Base-by-base conservation (phyloP, 2,797 vertebrate species). In the Hyperoplus immaculatus region DNA sequence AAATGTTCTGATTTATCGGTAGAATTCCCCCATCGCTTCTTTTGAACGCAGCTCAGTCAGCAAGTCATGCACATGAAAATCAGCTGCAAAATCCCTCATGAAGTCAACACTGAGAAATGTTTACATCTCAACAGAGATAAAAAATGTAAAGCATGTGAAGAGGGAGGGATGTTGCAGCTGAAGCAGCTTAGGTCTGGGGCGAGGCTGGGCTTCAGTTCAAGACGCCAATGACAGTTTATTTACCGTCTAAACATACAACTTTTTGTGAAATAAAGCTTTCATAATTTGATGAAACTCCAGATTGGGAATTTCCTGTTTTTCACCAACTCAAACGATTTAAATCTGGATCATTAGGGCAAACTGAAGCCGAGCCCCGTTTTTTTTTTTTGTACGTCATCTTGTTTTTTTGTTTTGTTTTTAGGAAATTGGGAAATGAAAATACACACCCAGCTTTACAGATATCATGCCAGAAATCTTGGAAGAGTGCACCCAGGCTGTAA, bases 401-500 rank as follows among this genome's bases (percentile, higher is more conserved):
- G 42, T 67, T 77, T 29, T 29, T 29, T 29, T 29, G 29, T 29
- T 29, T 29, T 29, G 29, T 29, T 29, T 29, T 63, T 67, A 82
- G 58, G 69, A 87, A 83, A 82, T 81, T 67, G 90, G 78, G 82
- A 93, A 92, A 88, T 58, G 55, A 94, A 95, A 96, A 97, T 98
- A 99, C 98, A 97, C 97, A 99, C 98, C 98, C 97, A 94, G 97
- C 96, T 97, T 97, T 97, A 97, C 97, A 98, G 96, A 97, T 96
- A 95, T 97, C 97, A 94, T 96, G 97, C 97, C 97, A 99, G 95
- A 99, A 97, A 94, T 97, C 97, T 96, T 96, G 97, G 97, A 99
- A 97, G 96, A 99, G 95, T 93, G 97, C 67, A 82, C 96, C 96
- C 92, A 99, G 94, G 89, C 96, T 95, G 95, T 95, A 96, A 90